Conservation (phyloP, 2,797 vertebrate species). For the Centropyge bicolor region DNA sequence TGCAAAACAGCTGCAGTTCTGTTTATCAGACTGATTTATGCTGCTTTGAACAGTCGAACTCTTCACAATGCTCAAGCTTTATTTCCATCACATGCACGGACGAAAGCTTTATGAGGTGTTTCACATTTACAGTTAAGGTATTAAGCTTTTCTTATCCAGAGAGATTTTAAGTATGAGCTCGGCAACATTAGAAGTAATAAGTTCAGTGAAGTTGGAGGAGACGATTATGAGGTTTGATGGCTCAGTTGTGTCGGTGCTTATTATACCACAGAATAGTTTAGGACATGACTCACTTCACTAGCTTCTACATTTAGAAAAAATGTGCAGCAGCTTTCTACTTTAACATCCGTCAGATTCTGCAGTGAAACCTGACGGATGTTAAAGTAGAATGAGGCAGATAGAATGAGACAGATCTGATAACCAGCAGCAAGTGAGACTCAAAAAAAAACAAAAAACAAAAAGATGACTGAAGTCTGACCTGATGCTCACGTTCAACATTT, state of each 20-base stretch:
- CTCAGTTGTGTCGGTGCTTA: background rate
- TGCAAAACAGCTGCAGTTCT: conserved; percentile 34
- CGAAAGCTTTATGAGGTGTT: conserved; percentile 6
- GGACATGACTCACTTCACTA: background rate
- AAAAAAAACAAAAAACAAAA: background rate
- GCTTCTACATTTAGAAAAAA: background rate
- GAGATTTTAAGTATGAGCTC: background rate
- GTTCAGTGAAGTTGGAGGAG: background rate
- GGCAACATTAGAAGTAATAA: background rate
- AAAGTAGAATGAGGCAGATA: background rate
- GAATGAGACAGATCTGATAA: background rate
- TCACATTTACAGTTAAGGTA: conserved; percentile 1
- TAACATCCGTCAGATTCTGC: background rate
- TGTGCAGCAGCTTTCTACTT: no score
- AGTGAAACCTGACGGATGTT: background rate
- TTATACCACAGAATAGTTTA: background rate
- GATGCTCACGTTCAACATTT: background rate
- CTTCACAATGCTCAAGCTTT: conserved; percentile 16
- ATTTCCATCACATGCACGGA: background rate
- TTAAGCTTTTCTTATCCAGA: conserved; percentile 8
- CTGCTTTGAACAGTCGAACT: conserved; percentile 32
- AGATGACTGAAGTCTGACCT: background rate
- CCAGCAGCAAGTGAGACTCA: background rate
- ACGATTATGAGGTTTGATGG: background rate
- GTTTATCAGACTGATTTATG: conserved; percentile 32